Conservation (phyloP, 2,113 vertebrate genomes). For the Colinus virginianus region DNA sequence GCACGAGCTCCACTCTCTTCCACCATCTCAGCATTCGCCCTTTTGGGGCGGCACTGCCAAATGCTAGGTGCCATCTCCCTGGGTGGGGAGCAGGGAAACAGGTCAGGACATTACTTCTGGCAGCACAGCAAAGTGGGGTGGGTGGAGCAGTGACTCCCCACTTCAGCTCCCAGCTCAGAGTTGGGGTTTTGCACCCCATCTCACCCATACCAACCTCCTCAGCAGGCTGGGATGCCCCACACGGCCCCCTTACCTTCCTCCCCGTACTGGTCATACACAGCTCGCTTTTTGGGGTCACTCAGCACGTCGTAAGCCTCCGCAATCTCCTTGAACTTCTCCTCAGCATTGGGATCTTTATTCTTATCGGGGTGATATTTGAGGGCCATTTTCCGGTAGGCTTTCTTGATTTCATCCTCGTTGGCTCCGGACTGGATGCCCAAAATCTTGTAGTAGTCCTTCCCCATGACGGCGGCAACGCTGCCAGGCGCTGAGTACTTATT, state of each 20-base stretch:
- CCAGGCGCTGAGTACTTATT: constrained; percentile 79
- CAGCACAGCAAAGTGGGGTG: neutral
- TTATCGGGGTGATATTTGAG: constrained; percentile 97
- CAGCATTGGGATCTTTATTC: constrained; percentile 93
- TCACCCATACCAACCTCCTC: accelerated
- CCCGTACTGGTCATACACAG: constrained; percentile 94
- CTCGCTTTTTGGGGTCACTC: constrained; percentile 96
- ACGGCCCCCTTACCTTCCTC: constrained; percentile 91
- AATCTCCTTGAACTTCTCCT: constrained; percentile 98
- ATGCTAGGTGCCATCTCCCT: no score
- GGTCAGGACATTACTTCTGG: neutral
- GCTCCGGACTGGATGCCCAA: constrained; percentile 91
- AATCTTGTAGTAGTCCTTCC: constrained; percentile 98
- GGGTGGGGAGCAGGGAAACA: accelerated
- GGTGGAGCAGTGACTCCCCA: neutral
- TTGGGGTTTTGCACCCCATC: accelerated
- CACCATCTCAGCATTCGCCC: neutral
- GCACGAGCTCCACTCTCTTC: neutral
- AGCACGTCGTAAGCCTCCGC: constrained; percentile 98
- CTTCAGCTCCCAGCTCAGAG: neutral
- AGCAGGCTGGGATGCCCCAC: neutral
- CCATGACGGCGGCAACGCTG: constrained; percentile 85
- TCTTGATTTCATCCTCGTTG: constrained; percentile 98
- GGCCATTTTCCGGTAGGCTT: constrained; percentile 97
- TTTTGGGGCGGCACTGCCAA: neutral